Percentiles rank a stretch among this genome's conserved stretches.
Evolutionary conservation across 2,797 vertebrate species (phyloP).

Genomic region (Lithobates pipiens): DNA sequence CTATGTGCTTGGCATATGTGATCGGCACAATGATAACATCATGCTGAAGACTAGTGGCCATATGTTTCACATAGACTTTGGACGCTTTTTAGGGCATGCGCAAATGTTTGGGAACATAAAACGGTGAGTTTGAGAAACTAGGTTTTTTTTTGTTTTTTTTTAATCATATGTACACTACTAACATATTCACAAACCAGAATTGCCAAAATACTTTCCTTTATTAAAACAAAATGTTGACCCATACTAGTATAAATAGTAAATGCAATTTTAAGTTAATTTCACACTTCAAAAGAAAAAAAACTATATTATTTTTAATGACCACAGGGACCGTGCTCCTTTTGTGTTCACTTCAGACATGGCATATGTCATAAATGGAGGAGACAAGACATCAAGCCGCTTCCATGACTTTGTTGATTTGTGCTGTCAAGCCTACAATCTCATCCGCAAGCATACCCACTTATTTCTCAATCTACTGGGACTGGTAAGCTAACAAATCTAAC

Average conservation of each 20-base stretch:
- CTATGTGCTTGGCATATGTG: slow-evolving; percentile 95
- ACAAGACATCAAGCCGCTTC: slow-evolving; percentile 96
- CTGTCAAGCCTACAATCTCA: slow-evolving; percentile 97
- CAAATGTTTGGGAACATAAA: slow-evolving; percentile 99
- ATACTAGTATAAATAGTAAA: too few species aligned
- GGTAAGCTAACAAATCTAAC: slow-evolving; percentile 75
- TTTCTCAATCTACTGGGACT: slow-evolving; percentile 95
- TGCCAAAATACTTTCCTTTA: too few species aligned
- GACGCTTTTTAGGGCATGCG: slow-evolving; percentile 94
- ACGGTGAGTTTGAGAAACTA: slow-evolving; percentile 76
- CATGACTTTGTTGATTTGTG: slow-evolving; percentile 97
- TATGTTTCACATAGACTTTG: slow-evolving; percentile 99
- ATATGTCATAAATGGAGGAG: slow-evolving; percentile 95
- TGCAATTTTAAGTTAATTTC: neutral
- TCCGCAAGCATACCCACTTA: slow-evolving; percentile 95
- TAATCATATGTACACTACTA: too few species aligned
- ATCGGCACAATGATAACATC: slow-evolving; percentile 98
- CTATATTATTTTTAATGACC: neutral
- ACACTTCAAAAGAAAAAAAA: neutral
- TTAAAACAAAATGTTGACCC: too few species aligned
- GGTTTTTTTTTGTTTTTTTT: neutral
- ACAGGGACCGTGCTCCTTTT: slow-evolving; percentile 94
- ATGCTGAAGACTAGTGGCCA: slow-evolving; percentile 97
- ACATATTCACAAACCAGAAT: too few species aligned
- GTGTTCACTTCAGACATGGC: slow-evolving; percentile 99